Evolutionary conservation across 2,113 vertebrate species (phyloP).

Genomic region (Entosphenus tridentatus): DNA sequence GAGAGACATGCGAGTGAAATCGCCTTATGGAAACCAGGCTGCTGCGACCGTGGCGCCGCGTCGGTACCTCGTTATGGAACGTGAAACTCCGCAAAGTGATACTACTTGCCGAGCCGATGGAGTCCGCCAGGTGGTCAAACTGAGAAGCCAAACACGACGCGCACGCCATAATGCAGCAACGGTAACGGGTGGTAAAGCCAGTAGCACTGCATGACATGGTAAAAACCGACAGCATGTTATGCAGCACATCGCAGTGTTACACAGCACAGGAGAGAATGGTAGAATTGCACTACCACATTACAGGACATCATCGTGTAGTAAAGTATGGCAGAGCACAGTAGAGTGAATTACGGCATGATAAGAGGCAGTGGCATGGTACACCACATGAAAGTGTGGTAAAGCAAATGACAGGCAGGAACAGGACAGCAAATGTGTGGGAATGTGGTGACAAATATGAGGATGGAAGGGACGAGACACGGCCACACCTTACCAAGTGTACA

Average conservation of each 20-base stretch:
- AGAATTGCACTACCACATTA: neutral
- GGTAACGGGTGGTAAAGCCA: neutral
- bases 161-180: neutral
- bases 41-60: too few species aligned
- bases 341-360: too few species aligned
- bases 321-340: slow-evolving; percentile 5
- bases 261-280: neutral
- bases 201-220: neutral
- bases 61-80: slow-evolving; percentile 49
- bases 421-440: too few species aligned
- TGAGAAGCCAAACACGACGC: slow-evolving; percentile 21
- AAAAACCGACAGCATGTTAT: neutral
- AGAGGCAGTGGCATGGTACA: too few species aligned
- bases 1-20: slow-evolving; percentile 8
- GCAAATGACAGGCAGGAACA: too few species aligned
- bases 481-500: too few species aligned
- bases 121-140: slow-evolving; percentile 63
- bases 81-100: slow-evolving; percentile 79
- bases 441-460: too few species aligned
- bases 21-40: too few species aligned
- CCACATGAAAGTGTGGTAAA: too few species aligned
- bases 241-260: neutral
- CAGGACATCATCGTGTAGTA: slow-evolving; percentile 13
- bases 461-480: too few species aligned
- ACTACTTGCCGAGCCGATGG: slow-evolving; percentile 46